Conservation (phyloP, 30 jellyfish, hydroid and myxozoan species). For the Turritopsis rubra region DNA sequence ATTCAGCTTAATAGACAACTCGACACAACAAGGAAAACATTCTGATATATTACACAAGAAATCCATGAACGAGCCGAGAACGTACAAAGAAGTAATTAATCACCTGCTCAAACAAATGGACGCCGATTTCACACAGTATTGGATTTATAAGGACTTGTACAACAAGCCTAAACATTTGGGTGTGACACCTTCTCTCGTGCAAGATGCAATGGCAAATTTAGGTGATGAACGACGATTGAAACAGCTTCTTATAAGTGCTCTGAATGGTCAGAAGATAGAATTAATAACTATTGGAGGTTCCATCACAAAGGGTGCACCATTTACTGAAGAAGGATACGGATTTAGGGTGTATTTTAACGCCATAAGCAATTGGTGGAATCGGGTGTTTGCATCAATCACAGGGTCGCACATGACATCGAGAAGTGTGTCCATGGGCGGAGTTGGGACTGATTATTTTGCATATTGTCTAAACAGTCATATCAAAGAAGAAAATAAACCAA, state of each 20-base stretch:
- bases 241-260: slow-evolving; percentile 68
- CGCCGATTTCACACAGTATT: slow-evolving; percentile 67
- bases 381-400: slow-evolving; percentile 87
- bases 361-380: slow-evolving; percentile 96
- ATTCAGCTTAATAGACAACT: too few relatives aligned
- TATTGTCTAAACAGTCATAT: slow-evolving; percentile 88
- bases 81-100: slow-evolving; percentile 20
- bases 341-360: slow-evolving; percentile 88
- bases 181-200: slow-evolving; percentile 55
- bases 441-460: slow-evolving; percentile 93
- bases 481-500: slow-evolving; percentile 82
- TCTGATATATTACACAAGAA: not conserved
- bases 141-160: slow-evolving; percentile 74
- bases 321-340: slow-evolving; percentile 92
- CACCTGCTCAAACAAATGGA: slow-evolving; percentile 43
- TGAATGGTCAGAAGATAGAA: slow-evolving; percentile 94
- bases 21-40: too few relatives aligned
- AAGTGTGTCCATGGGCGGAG: slow-evolving; percentile 96
- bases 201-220: slow-evolving; percentile 61
- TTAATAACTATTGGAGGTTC: slow-evolving; percentile 96
- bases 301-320: slow-evolving; percentile 98
- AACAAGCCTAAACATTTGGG: slow-evolving; percentile 57
- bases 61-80: slow-evolving; percentile 13
- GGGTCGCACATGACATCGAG: slow-evolving; percentile 92
- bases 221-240: slow-evolving; percentile 74